Base-by-base conservation (phyloP, 2,113 vertebrate species). In the Himantopus leucocephalus region DNA sequence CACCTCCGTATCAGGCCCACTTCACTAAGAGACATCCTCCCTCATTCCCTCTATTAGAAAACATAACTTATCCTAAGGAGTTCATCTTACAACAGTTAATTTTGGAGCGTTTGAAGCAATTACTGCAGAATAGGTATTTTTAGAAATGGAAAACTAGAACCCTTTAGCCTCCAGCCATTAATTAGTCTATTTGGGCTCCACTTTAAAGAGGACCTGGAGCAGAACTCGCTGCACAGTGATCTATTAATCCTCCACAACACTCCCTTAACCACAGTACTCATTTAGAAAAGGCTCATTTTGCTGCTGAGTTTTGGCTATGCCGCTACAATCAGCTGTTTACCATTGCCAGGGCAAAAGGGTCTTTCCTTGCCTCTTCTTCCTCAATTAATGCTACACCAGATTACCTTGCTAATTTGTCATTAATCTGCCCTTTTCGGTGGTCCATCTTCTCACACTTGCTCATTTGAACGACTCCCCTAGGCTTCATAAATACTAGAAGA, bases 71-170 rank as follows among this genome's bases (percentile, higher is more conserved):
- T 34, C 72, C 55, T 37, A n/a, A 1, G 5, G 52, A 93, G 66
- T 35, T 92, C 26, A 67, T 84, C 63, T 92, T 68, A 55, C 15
- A 72, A 55, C 67, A 66, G 73, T 68, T 80, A 88, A 62, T 84
- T 85, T 24, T 39, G 22, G 23, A 82, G 47, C 8, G 8, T 64
- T 29, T 88, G 53, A 85, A 79, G 55, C 90, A 91, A 93, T 92
- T 91, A 88, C 53, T 85, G 81, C 39, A 92, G 71, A 85, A 90
- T 21, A 60, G 47, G 9, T 91, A 96, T 95, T 96, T 94, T 95
- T 96, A 94, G 85, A 85, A 85, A 87, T 29, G 13, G 63, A 39
- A 90, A 94, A 85, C 76, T 30, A 72, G 86, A 95, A 89, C 66
- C 85, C 23, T 76, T 82, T 85, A 62, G 78, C 96, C 86, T 93